phyloP scores from a whole-genome alignment of 2,113 vertebrate species.

The Petaurus breviceps region DNA sequence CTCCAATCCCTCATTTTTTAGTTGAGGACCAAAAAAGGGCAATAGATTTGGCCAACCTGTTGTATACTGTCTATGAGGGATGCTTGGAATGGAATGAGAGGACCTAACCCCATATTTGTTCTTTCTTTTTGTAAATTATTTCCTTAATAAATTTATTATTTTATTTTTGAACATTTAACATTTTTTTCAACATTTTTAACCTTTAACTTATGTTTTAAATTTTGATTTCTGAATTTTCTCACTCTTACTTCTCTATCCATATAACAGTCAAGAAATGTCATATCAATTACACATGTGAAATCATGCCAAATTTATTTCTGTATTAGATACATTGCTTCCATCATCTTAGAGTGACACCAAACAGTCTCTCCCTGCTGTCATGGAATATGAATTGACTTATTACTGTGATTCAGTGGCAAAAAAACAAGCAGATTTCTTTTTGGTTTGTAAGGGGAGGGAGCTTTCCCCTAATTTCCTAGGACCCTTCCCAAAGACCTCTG shows the following conservation, averaged over 20 bases:
- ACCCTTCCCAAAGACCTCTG: neutral
- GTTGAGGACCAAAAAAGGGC: neutral
- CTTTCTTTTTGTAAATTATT: neutral
- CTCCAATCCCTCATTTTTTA: neutral
- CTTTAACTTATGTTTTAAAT: neutral
- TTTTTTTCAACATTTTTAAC: no score
- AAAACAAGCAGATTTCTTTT: neutral
- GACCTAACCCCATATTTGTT: no score
- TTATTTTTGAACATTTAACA: neutral
- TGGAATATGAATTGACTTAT: neutral
- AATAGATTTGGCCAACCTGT: neutral
- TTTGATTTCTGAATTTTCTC: neutral
- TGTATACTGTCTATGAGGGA: neutral
- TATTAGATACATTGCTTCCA: neutral
- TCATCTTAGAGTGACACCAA: neutral
- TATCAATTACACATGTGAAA: neutral
- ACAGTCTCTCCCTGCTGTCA: neutral
- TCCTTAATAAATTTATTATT: neutral
- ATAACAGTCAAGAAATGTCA: neutral
- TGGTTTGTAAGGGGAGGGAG: neutral
- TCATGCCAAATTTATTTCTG: neutral
- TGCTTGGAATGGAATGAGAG: neutral
- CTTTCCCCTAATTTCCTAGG: neutral
- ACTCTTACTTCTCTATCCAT: neutral
- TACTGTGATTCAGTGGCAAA: neutral